phyloP scores from a whole-genome alignment of 2,113 vertebrate genomes.

The Phaethon lepturus region DNA sequence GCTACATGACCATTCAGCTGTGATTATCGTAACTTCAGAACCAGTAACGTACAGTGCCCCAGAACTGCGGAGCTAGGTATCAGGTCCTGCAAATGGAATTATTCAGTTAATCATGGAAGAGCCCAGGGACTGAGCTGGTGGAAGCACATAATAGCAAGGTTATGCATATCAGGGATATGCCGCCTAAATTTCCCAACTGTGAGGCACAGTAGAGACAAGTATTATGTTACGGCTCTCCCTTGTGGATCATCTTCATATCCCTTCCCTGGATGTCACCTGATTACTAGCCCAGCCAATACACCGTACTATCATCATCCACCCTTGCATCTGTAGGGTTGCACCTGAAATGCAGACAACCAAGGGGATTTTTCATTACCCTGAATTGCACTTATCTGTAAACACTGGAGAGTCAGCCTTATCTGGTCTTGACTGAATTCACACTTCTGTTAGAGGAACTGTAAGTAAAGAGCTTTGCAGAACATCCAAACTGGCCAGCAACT shows the following conservation, averaged over 20 bases:
- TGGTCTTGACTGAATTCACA: not conserved
- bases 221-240: not conserved
- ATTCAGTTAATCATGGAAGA: slow-evolving; percentile 4
- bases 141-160: slow-evolving; percentile 4
- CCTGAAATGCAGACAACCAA: not conserved
- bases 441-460: not conserved
- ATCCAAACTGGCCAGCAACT: not conserved
- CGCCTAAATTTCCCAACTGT: not conserved
- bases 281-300: not conserved
- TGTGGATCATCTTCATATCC: not conserved
- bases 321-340: not conserved
- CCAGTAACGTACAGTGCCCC: not conserved
- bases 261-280: not conserved
- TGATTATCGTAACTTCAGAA: slow-evolving; percentile 5
- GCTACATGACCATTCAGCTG: not conserved
- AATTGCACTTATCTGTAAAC: not conserved
- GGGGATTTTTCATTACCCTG: not conserved
- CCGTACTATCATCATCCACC: not conserved
- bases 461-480: not conserved
- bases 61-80: slow-evolving; percentile 26
- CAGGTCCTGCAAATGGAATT: slow-evolving; percentile 47
- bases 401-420: not conserved
- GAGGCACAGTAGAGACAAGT: not conserved
- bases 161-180: not conserved
- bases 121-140: not conserved